Conservation (phyloP, 2,888 invertebrate species). For the Philhelius pedissequus region DNA sequence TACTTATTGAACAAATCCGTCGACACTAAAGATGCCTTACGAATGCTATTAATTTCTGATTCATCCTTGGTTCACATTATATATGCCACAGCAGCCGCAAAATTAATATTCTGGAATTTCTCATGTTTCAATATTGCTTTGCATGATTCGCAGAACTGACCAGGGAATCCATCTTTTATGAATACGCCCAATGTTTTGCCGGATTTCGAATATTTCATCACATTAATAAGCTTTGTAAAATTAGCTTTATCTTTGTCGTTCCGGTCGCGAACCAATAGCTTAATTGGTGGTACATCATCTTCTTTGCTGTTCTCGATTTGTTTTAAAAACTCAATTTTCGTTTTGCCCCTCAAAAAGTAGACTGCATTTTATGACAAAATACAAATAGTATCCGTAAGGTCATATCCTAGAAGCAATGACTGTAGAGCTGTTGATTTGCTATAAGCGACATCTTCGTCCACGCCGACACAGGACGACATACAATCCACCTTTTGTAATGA, state of each 20-base stretch:
- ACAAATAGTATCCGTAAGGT: constrained; percentile 96
- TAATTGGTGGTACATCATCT: constrained; percentile 90
- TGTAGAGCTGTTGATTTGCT: constrained; percentile 97
- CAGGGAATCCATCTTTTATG: constrained; percentile 94
- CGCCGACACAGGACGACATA: constrained; percentile 93
- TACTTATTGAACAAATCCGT: constrained; percentile 98
- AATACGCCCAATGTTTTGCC: constrained; percentile 95
- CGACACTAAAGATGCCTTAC: constrained; percentile 95
- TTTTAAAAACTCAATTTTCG: constrained; percentile 97
- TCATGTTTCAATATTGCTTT: constrained; percentile 87
- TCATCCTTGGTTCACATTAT: constrained; percentile 98
- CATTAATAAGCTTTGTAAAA: constrained; percentile 87
- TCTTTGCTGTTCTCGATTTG: constrained; percentile 92
- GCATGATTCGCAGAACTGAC: constrained; percentile 96
- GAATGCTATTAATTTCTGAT: constrained; percentile 91
- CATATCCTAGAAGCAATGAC: constrained; percentile 98
- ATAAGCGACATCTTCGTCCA: constrained; percentile 96
- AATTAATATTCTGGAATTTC: constrained; percentile 91
- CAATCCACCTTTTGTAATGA: constrained; percentile 92
- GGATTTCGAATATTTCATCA: constrained; percentile 91
- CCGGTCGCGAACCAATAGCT: constrained; percentile 93
- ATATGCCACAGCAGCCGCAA: constrained; percentile 90
- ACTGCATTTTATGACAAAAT: constrained; percentile 92
- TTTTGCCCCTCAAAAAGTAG: constrained; percentile 96
- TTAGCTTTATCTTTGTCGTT: constrained; percentile 96